These are phyloP conservation scores for Zygothrica quintamaculata DNA, from an alignment of 2,888 invertebrate genomes.

Conservation along the genomic window DNA sequence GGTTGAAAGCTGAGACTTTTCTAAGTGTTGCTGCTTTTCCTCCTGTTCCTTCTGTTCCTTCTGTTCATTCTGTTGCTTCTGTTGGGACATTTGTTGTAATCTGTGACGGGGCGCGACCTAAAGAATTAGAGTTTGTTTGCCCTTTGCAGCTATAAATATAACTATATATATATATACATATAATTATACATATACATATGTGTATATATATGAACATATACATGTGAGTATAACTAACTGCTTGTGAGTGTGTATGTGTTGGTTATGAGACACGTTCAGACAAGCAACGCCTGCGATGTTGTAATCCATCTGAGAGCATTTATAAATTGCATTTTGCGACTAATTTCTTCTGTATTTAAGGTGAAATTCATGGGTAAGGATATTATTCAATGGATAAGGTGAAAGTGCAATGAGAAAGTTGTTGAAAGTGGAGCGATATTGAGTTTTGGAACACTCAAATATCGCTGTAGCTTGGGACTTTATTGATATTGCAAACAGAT, in stretches of 20 bases:
- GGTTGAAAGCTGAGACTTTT: too few relatives aligned
- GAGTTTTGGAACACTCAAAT: conserved; percentile 3
- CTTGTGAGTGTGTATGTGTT: conserved; percentile 4
- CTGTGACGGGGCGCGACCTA: conserved; percentile 11
- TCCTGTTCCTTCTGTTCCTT: not conserved
- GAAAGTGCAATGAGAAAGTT: too few relatives aligned
- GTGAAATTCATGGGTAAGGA: too few relatives aligned
- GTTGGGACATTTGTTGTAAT: conserved; percentile 33
- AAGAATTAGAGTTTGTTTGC: conserved; percentile 38
- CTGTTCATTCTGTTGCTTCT: not conserved
- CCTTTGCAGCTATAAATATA: conserved; percentile 36
- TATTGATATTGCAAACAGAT: conserved; percentile 66
- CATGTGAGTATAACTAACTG: not conserved
- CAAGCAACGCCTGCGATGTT: conserved; percentile 29
- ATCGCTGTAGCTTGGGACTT: conserved; percentile 23
- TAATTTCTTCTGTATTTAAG: too few relatives aligned
- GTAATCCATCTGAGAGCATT: conserved; percentile 16
- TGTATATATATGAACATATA: not conserved
- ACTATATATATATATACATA: too few relatives aligned
- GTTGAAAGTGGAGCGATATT: not conserved
- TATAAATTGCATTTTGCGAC: not conserved
- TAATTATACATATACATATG: too few relatives aligned
- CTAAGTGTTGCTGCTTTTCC: too few relatives aligned
- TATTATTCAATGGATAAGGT: too few relatives aligned
- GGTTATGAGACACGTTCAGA: conserved; percentile 41